Base-by-base conservation (phyloP, 2,797 vertebrate species). In the Babyrousa celebensis region DNA sequence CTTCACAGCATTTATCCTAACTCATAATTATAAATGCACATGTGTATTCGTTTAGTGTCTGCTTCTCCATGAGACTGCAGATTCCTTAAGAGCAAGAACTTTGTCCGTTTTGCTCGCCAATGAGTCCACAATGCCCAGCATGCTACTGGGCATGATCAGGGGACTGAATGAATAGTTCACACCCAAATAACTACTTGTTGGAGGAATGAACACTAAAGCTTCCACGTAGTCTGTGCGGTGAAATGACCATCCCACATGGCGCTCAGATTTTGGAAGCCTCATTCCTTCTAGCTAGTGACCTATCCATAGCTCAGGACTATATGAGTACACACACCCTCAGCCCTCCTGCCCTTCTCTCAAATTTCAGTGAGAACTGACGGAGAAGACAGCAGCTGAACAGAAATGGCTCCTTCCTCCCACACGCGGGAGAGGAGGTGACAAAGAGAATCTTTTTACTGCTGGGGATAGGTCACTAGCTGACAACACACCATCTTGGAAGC, bases 361-460 rank as follows among this genome's bases (percentile, higher is more conserved):
- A 86, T 87, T 80, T 86, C 89, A 60, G 21, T 27, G 71, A 91
- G 75, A 87, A 94, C 23, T 70, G 67, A 94, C n/a, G 58, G 78
- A 88, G 88, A 88, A 96, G 77, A 83, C 67, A 65, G 65, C 62
- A 32, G 67, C 48, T 12, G 27, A 92, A 86, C 48, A 95, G 96
- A 92, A 92, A n/a, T 14, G 68, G 83, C 83, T 82, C 62, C 62
- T 48, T 48, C 91, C 70, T 96, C 94, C 92, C 85, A 80, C 65
- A 72, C 52, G 72, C 14, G 96, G 80, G 67, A 83, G n/a, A 92
- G 36, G 90, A 68, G 16, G 36, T 12, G 60, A 67, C 77, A 95
- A 83, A 78, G 78, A 90, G 27, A 70, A 68, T 52, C 52, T 56
- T 80, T 88, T 48, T 56, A 85, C 63, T 96, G 92, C 27, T 82